A percentile compares a stretch with the other conserved stretches of the same genome.
Evolutionary conservation across 2,113 vertebrate species (phyloP).

Genomic region (Callaeas wilsoni): DNA sequence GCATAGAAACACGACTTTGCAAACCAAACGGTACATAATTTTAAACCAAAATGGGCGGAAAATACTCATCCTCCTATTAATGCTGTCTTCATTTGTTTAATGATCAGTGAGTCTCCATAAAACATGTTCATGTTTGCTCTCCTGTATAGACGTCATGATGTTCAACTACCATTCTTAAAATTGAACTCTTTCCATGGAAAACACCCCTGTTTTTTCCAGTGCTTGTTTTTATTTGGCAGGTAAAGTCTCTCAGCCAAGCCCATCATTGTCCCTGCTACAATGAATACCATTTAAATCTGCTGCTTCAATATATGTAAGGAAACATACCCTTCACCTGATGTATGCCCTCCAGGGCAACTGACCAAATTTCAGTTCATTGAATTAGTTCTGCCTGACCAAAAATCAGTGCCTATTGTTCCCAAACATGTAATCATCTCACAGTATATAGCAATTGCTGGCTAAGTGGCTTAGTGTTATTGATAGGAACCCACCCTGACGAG

Average conservation of each 20-base stretch:
- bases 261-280: neutral
- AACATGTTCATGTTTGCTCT: neutral
- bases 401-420: slow-evolving; percentile 69
- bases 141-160: neutral
- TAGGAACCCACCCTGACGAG: slow-evolving; percentile 57
- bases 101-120: neutral
- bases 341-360: slow-evolving; percentile 32
- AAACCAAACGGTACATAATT: neutral
- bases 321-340: slow-evolving; percentile 28
- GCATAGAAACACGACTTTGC: neutral
- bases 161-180: neutral
- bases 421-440: slow-evolving; percentile 65
- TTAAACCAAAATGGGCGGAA: neutral
- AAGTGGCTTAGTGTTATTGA: slow-evolving; percentile 55
- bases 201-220: neutral
- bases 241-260: neutral
- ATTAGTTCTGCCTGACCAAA: slow-evolving; percentile 70
- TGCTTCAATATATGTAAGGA: neutral
- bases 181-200: neutral
- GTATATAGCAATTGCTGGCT: slow-evolving; percentile 31
- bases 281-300: slow-evolving; percentile 20
- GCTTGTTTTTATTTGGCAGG: slow-evolving; percentile 17
- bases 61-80: neutral
- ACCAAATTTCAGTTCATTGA: slow-evolving; percentile 58
- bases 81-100: neutral